A percentile compares a stretch with the other conserved stretches of the same genome.
phyloP scores from a whole-genome alignment of 2,797 vertebrate species.

The Gila robusta region DNA sequence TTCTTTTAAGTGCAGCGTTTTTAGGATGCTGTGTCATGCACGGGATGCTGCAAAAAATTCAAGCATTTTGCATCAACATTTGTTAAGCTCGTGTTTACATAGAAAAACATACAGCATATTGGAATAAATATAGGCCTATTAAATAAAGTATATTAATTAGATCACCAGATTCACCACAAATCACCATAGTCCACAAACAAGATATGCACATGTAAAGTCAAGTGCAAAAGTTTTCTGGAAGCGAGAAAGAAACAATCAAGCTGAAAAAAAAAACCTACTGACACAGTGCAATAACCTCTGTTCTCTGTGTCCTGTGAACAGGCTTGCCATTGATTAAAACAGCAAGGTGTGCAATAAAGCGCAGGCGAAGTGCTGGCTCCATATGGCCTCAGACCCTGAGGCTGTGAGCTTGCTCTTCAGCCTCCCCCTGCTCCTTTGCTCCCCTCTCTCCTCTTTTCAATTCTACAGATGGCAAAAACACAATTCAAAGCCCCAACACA shows the following conservation, averaged over 20 bases:
- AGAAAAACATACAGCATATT: background rate
- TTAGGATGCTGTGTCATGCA: background rate
- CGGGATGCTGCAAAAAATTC: no score
- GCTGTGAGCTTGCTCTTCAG: constrained; percentile 88
- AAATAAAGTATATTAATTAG: background rate
- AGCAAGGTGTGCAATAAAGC: constrained; percentile 88
- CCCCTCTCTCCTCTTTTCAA: constrained; percentile 70
- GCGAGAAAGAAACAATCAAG: constrained; percentile 27
- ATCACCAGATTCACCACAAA: background rate
- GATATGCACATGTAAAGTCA: constrained; percentile 11
- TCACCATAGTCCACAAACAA: background rate
- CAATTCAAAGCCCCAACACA: constrained; percentile 94
- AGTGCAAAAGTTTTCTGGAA: constrained; percentile 32
- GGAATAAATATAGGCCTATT: background rate
- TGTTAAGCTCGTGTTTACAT: background rate
- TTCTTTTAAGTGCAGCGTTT: background rate
- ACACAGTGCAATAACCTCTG: constrained; percentile 78
- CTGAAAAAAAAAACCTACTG: constrained; percentile 55
- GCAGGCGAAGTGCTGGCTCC: constrained; percentile 85
- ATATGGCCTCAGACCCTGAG: constrained; percentile 90
- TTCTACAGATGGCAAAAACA: constrained; percentile 96
- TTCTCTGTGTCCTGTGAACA: constrained; percentile 82
- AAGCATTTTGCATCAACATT: background rate
- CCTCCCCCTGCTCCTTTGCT: constrained; percentile 77
- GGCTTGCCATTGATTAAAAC: constrained; percentile 89